Evolutionary conservation across 1,140 invertebrate genomes (phyloP).

Genomic region (Protaetia brevitarsis): DNA sequence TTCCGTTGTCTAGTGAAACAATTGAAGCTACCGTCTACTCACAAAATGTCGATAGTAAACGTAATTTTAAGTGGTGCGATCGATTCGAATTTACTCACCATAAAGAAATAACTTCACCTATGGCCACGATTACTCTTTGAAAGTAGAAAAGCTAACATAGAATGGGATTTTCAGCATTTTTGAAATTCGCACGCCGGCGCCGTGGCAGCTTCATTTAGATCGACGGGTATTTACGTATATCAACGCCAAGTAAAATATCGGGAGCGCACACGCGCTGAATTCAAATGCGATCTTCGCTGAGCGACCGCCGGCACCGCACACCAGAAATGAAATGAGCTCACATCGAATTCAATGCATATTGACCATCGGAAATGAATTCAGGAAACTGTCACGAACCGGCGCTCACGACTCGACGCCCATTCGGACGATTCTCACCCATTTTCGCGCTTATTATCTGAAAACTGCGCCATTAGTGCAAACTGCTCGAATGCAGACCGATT

Average conservation of each 20-base stretch:
- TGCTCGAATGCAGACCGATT: background rate
- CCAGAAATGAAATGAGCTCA: background rate
- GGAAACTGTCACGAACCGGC: background rate
- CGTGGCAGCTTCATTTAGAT: background rate
- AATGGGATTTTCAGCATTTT: no score
- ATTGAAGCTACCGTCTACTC: no score
- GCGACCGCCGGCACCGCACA: background rate
- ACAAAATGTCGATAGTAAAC: no score
- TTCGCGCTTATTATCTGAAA: background rate
- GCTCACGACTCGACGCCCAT: slow-evolving; percentile 2
- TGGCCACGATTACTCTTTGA: no score
- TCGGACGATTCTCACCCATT: background rate
- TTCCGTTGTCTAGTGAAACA: no score
- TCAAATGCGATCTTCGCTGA: background rate
- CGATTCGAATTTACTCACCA: no score
- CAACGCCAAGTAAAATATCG: background rate
- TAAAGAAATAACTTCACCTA: no score
- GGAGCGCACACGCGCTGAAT: background rate
- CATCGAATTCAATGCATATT: slow-evolving; percentile 7
- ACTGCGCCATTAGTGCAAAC: background rate
- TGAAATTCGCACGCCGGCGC: no score
- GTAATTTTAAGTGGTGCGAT: no score
- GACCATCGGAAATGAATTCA: slow-evolving; percentile 19
- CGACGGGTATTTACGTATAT: background rate
- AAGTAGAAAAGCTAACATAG: no score